phyloP scores from a whole-genome alignment of 2,113 vertebrate species.

The Hipposideros armiger region DNA sequence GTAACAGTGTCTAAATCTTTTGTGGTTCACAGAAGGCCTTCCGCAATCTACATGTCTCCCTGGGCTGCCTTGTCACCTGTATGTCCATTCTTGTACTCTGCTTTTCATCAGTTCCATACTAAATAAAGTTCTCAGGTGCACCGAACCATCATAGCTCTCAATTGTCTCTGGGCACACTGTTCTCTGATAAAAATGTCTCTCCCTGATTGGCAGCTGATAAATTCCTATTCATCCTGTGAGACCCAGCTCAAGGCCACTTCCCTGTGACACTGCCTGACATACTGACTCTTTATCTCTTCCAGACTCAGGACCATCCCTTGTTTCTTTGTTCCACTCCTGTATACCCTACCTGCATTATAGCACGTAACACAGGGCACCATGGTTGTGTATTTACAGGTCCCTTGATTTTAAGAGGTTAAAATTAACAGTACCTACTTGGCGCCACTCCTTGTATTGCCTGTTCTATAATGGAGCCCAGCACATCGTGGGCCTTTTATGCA shows the following conservation, averaged over 20 bases:
- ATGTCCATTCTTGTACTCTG: neutral
- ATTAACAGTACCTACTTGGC: too few relatives aligned
- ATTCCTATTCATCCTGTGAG: neutral
- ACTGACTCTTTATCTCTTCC: neutral
- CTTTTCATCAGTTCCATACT: neutral
- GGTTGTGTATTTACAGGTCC: neutral
- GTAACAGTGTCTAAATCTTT: neutral
- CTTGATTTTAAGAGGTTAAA: neutral
- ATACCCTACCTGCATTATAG: neutral
- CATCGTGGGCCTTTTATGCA: neutral
- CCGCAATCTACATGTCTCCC: fast-evolving
- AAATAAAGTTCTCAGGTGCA: neutral
- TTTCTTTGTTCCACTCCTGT: neutral
- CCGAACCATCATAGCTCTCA: neutral
- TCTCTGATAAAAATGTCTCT: neutral
- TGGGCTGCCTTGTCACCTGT: neutral
- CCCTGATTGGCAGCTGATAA: neutral
- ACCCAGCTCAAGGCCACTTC: neutral
- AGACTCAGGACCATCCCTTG: neutral
- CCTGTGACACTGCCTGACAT: neutral
- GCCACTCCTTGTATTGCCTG: neutral
- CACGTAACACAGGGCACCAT: neutral
- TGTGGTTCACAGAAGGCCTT: neutral
- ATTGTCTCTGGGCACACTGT: neutral
- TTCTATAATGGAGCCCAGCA: neutral